Conservation (phyloP, 2,888 invertebrate species). For the Penaeus monodon region DNA sequence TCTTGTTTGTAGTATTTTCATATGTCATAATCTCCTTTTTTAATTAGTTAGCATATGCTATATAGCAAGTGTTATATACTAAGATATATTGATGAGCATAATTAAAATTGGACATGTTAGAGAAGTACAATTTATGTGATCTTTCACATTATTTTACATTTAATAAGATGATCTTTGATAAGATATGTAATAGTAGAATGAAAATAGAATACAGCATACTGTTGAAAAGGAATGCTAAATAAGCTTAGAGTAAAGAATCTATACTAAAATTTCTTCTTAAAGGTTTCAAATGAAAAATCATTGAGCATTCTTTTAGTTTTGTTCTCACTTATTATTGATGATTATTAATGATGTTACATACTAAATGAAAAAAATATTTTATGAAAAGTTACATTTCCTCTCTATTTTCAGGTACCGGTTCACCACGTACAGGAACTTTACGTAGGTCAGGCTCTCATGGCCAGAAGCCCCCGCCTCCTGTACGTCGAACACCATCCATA, state of each 20-base stretch:
- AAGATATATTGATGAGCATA: no score
- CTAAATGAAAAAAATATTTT: background rate
- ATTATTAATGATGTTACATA: background rate
- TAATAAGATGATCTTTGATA: background rate
- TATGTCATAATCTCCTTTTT: background rate
- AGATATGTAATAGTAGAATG: background rate
- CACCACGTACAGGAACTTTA: constrained; percentile 54
- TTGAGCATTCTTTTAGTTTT: background rate
- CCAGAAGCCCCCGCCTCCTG: constrained; percentile 63
- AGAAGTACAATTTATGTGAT: no score
- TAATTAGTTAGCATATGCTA: background rate
- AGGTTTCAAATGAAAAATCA: no score
- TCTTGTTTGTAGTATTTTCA: background rate
- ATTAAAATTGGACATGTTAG: background rate
- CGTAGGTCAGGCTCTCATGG: constrained; percentile 60
- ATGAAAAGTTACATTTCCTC: no score
- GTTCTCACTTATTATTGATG: background rate
- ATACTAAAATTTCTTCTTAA: no score
- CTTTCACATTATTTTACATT: background rate
- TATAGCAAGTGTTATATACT: background rate
- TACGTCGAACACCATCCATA: constrained; percentile 64
- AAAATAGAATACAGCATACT: no score
- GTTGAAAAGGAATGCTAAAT: no score
- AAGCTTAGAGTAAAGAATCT: no score
- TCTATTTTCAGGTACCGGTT: constrained; percentile 37